phyloP scores from a whole-genome alignment of 1,140 invertebrate species.

The Phenacoccus solenopsis region DNA sequence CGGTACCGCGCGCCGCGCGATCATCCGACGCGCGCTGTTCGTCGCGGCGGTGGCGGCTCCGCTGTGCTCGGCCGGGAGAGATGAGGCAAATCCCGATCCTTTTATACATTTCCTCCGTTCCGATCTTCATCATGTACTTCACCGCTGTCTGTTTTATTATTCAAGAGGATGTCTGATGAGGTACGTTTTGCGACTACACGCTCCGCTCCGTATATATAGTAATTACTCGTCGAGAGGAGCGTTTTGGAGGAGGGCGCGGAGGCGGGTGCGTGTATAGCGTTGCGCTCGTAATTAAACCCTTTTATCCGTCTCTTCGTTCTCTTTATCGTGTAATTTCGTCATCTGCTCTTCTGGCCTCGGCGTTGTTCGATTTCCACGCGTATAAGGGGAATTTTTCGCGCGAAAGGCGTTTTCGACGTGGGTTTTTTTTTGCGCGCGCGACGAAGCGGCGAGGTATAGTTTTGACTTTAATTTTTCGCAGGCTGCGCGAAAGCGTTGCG shows the following conservation, averaged over 20 bases:
- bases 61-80: too few species aligned
- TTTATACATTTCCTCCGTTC: constrained; percentile 2
- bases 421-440: not conserved
- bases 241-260: not conserved
- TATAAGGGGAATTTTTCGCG: not conserved
- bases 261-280: not conserved
- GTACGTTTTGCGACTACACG: not conserved
- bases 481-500: not conserved
- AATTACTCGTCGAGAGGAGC: not conserved
- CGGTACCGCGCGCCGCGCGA: not conserved
- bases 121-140: constrained; percentile 4
- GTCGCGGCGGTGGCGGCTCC: too few species aligned
- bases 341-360: not conserved
- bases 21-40: too few species aligned
- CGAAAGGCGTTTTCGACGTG: not conserved
- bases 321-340: not conserved
- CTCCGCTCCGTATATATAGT: not conserved
- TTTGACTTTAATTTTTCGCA: not conserved
- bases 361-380: not conserved
- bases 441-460: not conserved
- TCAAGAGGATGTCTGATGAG: constrained; percentile 4
- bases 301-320: not conserved
- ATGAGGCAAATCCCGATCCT: not conserved
- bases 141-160: constrained; percentile 4
- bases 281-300: not conserved